These are phyloP conservation scores for Philopedon plagiatum DNA, from an alignment of 2,888 invertebrate species.

Conservation along the genomic window DNA sequence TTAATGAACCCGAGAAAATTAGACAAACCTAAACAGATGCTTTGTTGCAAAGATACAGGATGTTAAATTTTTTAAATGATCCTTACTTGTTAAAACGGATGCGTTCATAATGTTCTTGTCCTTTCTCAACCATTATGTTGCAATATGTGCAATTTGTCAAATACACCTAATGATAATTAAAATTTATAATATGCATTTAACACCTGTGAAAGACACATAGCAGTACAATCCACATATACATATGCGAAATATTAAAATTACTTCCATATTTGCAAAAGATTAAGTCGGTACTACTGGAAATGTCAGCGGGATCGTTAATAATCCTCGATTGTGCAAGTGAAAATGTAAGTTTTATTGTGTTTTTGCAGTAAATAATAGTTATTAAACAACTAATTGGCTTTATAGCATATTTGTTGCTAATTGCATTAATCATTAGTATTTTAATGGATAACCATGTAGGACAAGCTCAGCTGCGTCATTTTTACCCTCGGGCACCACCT, in stretches of 20 bases:
- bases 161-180: background rate
- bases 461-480: too few species aligned
- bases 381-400: slow-evolving; percentile 5
- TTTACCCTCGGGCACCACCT: too few species aligned
- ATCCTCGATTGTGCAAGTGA: slow-evolving; percentile 3
- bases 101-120: too few species aligned
- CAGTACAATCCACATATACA: background rate
- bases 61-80: too few species aligned
- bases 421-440: background rate
- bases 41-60: too few species aligned
- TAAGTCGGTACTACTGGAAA: slow-evolving; percentile 2
- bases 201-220: slow-evolving; percentile 10
- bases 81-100: too few species aligned
- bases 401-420: background rate
- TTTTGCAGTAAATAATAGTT: slow-evolving; percentile 10
- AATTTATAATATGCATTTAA: background rate
- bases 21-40: too few species aligned
- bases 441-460: background rate
- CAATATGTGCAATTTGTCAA: slow-evolving; percentile 3
- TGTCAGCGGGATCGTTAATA: slow-evolving; percentile 20
- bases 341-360: slow-evolving; percentile 11
- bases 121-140: too few species aligned
- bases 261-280: slow-evolving; percentile 16
- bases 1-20: too few species aligned
- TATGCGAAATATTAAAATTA: background rate